Base-by-base conservation (phyloP, 2,888 invertebrate genomes). In the Drosophila formosana region DNA sequence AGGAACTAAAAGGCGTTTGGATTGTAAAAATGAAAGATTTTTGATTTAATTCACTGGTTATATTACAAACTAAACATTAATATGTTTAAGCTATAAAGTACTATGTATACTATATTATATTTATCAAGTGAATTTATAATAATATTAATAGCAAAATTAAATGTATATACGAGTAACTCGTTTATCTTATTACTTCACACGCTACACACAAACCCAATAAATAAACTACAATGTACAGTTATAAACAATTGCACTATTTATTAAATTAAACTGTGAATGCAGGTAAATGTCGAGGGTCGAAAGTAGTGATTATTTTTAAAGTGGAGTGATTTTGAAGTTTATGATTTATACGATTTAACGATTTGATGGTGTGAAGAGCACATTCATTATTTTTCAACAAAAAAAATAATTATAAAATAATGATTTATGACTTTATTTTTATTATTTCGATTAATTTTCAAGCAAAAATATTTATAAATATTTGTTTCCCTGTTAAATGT, bases 41-140 rank as follows among this genome's bases (percentile, higher is more conserved):
- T 63, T 63, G 28, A 52, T 25, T 18, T 28, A 5, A 37, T 51
- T 68, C 63, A 37, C 13, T 32, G 13, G 53, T 37, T 37, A 50
- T 25, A 28, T 39, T 26, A 30, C 43, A 28, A n/a, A 37, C 37
- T 37, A 37, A 5, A 30, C 7, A 30, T 6, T 30, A 4, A 6
- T 56, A 45, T 63, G 37, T 58, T 13, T 64, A 55, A 52, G 57
- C 43, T 62, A 60, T 45, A 75, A 39, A 26, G 4, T 61, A 41
- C 37, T 60, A 30, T 41, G 37, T 37, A 37, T 37, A 37, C 37
- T 37, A 61, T 62, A 57, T 67, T 73, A 61, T 62, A 57, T 67
- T 73, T 26, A 45, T 39, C 53, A 56, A 43, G 41, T 75, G 62
- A 71, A 75, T 75, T 75, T 61, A 70, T 46, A 50, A 66, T 47